Base-by-base conservation (phyloP, 2,113 vertebrate genomes). In the Formicarius rufipectus region DNA sequence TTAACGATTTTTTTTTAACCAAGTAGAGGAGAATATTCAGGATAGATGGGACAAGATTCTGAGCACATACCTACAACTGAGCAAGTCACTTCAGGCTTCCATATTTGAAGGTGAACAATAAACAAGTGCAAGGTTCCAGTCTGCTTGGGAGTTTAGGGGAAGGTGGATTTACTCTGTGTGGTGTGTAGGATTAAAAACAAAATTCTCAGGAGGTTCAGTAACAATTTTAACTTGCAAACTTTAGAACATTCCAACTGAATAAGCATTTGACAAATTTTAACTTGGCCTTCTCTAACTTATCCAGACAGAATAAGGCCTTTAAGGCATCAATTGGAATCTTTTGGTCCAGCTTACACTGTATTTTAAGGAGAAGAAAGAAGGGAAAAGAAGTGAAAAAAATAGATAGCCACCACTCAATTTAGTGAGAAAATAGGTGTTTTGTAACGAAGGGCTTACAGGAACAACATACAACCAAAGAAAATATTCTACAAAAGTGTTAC, bases 101-200 rank as follows among this genome's bases (percentile, higher is more conserved):
- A 6, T 71, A 44, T 56, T 75, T 30, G 66, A 71, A 78, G 37
- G 18, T 23, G 45, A 75, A 25, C 9, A 74, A 52, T 23, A 30
- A 47, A 30, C 3, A 24, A 47, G 12, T 24, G 12, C 24, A 35
- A 39, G 39, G 15, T 6, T 12, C 19, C 12, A 24, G 40, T 39
- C 15, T 4, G 6, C 12, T 28, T 8, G 3, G 8, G 0, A 1
- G 2, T 78, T 87, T 62, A 53, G 10, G 23, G 14, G 11, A 39
- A 45, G 31, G 25, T 62, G 23, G 19, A 55, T 87, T 78, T 39
- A n/a, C 5, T 53, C 8, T 62, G 18, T 9, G 14, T 53, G 23
- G n/a, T 62, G 20, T 15, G 33, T 5, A 7, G 12, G 39, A n/a
- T 52, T 53, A 78, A 9, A 4, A 28, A 12, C 2, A 53, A 71